Conservation (phyloP, 2,888 invertebrate genomes). For the Lordiphosa fenestrarum region DNA sequence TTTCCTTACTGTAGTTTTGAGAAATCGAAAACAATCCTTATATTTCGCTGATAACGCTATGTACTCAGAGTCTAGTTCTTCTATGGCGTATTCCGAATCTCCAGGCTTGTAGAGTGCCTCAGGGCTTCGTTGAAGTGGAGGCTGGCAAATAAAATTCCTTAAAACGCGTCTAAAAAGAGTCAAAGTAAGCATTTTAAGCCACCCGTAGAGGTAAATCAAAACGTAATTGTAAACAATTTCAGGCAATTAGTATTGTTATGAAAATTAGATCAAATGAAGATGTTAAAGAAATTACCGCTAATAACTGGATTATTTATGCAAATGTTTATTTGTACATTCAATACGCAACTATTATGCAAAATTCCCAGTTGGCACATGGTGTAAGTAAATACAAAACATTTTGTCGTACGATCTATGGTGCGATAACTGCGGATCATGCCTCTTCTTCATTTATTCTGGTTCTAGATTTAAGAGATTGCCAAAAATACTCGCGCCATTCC, state of each 20-base stretch:
- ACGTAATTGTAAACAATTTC: not conserved
- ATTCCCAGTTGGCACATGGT: conserved; percentile 14
- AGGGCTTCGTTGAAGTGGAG: no score
- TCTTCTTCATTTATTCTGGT: not conserved
- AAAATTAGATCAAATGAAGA: conserved; percentile 15
- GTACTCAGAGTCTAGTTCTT: no score
- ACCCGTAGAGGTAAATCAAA: no score
- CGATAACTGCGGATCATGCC: conserved; percentile 3
- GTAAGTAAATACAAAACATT: not conserved
- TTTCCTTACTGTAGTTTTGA: no score
- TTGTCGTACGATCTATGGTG: not conserved
- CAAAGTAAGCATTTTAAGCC: no score
- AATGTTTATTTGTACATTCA: conserved; percentile 18
- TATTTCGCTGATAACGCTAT: no score
- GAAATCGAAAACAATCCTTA: no score
- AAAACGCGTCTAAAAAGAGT: no score
- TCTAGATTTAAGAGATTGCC: not conserved
- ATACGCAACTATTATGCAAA: conserved; percentile 3
- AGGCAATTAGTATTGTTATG: conserved; percentile 17
- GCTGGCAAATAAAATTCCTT: no score
- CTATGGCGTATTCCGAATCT: no score
- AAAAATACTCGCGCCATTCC: not conserved
- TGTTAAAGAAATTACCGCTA: conserved; percentile 12
- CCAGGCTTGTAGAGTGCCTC: no score
- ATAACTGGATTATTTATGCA: no score